Evolutionary conservation across 2,797 vertebrate species (phyloP), one percentile per base, ranked within the genome.

Genomic region (Sardinella longiceps): DNA sequence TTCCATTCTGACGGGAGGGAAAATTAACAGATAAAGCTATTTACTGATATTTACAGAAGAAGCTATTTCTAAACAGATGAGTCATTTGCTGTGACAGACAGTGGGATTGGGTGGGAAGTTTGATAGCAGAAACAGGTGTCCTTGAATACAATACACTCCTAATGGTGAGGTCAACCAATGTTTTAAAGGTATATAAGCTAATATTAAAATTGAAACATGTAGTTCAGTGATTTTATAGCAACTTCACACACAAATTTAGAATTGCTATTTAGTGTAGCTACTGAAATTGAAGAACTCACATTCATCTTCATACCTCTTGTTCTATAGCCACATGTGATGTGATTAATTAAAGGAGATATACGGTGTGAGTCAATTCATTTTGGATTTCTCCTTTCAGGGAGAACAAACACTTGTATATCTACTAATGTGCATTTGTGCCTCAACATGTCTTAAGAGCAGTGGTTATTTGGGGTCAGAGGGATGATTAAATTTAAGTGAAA

Each of bases 21-120:
- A 74, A 74, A 74, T 74, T 74, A 74, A 74, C 66, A 74, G 66
- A 74, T 74, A 74, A 39, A 37, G 30, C 33, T 37, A 37, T 74
- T 74, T 74, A 74, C 66, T 37, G 66, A 30, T 66, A 66, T 66
- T 66, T 66, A 66, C 60, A 66, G 60, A 66, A 74, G 30, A 74
- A 74, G 66, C 66, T 37, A 74, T 74, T 74, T 74, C 66, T 37
- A 37, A 74, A 39, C 30, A 74, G 66, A 74, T 74, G 37, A 74
- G 30, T 5, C 30, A 74, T 74, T 18, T 74, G 66, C 66, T 20
- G 66, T 74, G 14, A 6, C 43, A 43, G 43, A n/a, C 43, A 43
- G 7, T 3, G 43, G 33, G 37, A 77, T 77, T 77, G 70, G 70
- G 23, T 39, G 5, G 37, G 70, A 77, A 77, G 70, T 77, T 43